Evolutionary conservation across 2,797 vertebrate genomes (phyloP).

Genomic region (Manis crassicaudata): DNA sequence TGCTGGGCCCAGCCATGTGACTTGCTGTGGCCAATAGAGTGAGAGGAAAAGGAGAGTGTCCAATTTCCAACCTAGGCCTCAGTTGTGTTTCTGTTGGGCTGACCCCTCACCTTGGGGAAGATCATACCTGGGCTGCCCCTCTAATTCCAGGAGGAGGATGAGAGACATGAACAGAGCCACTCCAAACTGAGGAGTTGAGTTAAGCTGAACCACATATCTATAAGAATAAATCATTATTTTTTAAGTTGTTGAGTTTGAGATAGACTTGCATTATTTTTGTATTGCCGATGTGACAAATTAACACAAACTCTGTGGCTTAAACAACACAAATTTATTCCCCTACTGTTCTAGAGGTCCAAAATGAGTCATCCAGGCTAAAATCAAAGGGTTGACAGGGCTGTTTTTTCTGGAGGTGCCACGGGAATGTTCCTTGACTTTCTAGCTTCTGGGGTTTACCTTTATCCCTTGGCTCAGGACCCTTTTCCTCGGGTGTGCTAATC

Average conservation of each 20-base stretch:
- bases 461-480: background rate
- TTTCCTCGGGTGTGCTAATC: background rate
- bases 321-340: background rate
- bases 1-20: background rate
- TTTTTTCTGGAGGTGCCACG: background rate
- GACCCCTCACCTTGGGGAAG: background rate
- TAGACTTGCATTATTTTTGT: background rate
- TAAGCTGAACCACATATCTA: background rate
- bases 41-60: background rate
- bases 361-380: background rate
- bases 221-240: background rate
- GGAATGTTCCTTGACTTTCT: background rate
- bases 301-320: background rate
- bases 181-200: background rate
- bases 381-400: background rate
- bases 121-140: background rate
- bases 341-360: background rate
- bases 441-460: background rate
- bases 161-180: background rate
- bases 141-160: background rate
- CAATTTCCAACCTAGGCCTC: background rate
- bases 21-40: background rate
- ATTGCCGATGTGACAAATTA: background rate
- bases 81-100: background rate
- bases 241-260: background rate